Evolutionary conservation across 2,888 invertebrate genomes (phyloP), one percentile per base, ranked within the genome.

Genomic region (Gasteruption jaculator): DNA sequence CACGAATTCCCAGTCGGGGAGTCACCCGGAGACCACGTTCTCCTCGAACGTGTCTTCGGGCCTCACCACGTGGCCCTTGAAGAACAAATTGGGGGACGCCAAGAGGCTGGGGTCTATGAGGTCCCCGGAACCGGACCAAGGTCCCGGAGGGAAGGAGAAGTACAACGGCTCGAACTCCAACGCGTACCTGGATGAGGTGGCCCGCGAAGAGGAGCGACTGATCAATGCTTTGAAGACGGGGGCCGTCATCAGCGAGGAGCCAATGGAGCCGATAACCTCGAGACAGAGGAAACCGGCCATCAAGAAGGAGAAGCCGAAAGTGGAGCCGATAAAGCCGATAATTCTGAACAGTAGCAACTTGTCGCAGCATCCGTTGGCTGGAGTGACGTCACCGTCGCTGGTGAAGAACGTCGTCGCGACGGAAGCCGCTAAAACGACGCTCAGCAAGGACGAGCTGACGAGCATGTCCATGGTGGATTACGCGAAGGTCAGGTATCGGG

Each of bases 161-260:
- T 46, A 26, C 16, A 49, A 41, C 19, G 34, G 46, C 4, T 48
- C 47, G 4, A 57, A 54, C 38, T 57, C 60, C 1, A 53, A 57
- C 26, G 46, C 56, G 20, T 77, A 76, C 46, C 73, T 80, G 41
- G 78, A 83, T 50, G 85, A 86, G 68, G 86, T 88, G 5, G 86
- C 86, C n/a, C 76, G 85, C 19, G 88, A 88, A 63, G 88, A 89
- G 64, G 87, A 87, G 66, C 75, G 85, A 37, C 74, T 89, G 47
- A 80, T 89, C 54, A 82, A 86, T 57, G 88, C 88, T 7, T 71
- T 89, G 46, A 84, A 87, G 58, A 86, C 86, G 18, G 87, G 87
- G 10, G 77, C 76, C 19, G 72, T 82, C 4, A 74, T 82, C 30
- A 74, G 71, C 43, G 79, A 79, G 47, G 76, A 76, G 41, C 62